phyloP scores from a whole-genome alignment of 2,113 vertebrate genomes.

The Xiphophorus hellerii region DNA sequence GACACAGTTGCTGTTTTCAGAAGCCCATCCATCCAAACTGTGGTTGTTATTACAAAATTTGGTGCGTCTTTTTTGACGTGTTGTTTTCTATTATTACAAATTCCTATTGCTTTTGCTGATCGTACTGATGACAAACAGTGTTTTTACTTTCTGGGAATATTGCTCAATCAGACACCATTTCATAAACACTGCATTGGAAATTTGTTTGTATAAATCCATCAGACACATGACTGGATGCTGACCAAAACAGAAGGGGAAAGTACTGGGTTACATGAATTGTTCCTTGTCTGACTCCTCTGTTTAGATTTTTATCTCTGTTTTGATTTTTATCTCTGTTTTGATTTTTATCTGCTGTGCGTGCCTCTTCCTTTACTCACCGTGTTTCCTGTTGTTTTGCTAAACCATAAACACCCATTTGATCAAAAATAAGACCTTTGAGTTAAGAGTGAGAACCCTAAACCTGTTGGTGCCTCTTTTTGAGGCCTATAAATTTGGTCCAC shows the following conservation, averaged over 20 bases:
- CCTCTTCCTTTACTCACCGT: not conserved
- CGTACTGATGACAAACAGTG: not conserved
- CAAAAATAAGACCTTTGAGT: not conserved
- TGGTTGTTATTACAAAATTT: not conserved
- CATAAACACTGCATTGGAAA: not conserved
- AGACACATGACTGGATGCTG: not conserved
- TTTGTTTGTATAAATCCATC: not conserved
- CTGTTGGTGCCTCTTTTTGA: not conserved
- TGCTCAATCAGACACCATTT: not conserved
- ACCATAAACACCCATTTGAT: not conserved
- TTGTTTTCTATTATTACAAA: not conserved
- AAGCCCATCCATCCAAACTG: not conserved
- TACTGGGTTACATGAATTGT: not conserved
- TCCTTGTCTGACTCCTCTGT: not conserved
- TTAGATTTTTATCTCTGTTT: not conserved
- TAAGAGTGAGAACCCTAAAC: not conserved
- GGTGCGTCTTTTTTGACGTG: not conserved
- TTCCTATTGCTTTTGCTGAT: not conserved
- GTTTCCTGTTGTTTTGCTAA: not conserved
- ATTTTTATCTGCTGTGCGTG: not conserved
- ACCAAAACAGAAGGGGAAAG: not conserved
- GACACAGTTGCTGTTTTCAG: constrained; percentile 7
- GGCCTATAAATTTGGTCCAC: constrained; percentile 20
- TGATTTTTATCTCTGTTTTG: not conserved
- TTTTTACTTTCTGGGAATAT: not conserved